Conservation (phyloP, 2,888 invertebrate genomes). For the Plagiodera versicolora region DNA sequence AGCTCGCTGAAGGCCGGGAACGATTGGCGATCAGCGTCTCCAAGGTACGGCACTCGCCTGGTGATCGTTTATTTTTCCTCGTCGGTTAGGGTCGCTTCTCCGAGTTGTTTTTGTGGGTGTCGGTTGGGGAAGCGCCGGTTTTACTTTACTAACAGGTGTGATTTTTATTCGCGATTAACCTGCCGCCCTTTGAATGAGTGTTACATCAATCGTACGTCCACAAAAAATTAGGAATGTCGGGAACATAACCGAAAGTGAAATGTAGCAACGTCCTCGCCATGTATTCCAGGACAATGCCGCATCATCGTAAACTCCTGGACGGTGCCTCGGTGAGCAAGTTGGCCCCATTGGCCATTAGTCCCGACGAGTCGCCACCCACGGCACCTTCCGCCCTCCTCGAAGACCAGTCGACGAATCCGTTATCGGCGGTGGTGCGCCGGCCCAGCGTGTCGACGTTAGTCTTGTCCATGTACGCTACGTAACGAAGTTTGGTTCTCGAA, state of each 20-base stretch:
- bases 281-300: slow-evolving; percentile 59
- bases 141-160: too few species aligned
- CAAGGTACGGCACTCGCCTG: neutral
- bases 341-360: slow-evolving; percentile 60
- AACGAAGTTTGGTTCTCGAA: neutral
- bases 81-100: too few species aligned
- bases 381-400: slow-evolving; percentile 34
- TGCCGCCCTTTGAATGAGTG: too few species aligned
- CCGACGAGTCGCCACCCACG: slow-evolving; percentile 51
- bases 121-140: too few species aligned
- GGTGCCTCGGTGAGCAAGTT: slow-evolving; percentile 58
- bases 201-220: too few species aligned
- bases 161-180: too few species aligned
- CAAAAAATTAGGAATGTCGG: too few species aligned
- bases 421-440: slow-evolving; percentile 55
- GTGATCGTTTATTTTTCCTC: too few species aligned
- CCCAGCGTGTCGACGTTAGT: slow-evolving; percentile 63
- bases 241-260: too few species aligned
- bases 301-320: slow-evolving; percentile 57
- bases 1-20: slow-evolving; percentile 40
- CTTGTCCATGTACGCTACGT: slow-evolving; percentile 26
- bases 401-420: slow-evolving; percentile 37
- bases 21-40: slow-evolving; percentile 1
- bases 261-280: too few species aligned
- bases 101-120: too few species aligned